Evolutionary conservation across 2,888 invertebrate species (phyloP), one percentile per base, ranked within the genome.

Genomic region (Tipula lateralis): DNA sequence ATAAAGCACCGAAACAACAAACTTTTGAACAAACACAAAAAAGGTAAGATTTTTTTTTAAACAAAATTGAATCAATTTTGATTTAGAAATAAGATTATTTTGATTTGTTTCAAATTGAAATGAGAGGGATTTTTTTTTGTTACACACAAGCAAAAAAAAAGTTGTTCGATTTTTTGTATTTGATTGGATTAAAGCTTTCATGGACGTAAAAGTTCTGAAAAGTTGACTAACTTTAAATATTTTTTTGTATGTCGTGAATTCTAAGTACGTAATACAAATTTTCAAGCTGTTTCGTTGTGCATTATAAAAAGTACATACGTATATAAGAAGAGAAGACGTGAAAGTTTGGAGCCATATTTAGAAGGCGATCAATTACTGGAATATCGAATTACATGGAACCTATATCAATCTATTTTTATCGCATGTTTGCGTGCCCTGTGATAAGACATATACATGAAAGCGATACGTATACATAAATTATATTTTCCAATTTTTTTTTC

Each of bases 1-100:
- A 66, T 66, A 66, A 19, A 66, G 24, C 24, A 66, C 24, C n/a
- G 24, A 24, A 12, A 24, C 16, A n/a, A 7, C 5, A 66, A 66
- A 66, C 66, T 66, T 66, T 66, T 66, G 24, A 66, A 24, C 24
- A 24, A 66, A 66, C 66, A 66, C 66, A 66, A 19, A 66, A 66
- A 66, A 66, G 24, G 66, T 66, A 66, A 24, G 6, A 16, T 50
- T 50, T 50, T 50, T 50, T 36, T 36, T 32, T 32, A 32, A 66
- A 50, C 24, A 66, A 66, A 66, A 66, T 66, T 66, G 66, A 66
- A 66, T 66, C 66, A 66, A 66, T 24, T 66, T 66, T 66, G 66
- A 66, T 66, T 66, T 66, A 66, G 66, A 66, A 66, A 66, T 66
- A 66, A 66, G 66, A 66, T 66, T 66, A 66, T 66, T 66, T 66